Conservation (phyloP, 2,888 invertebrate genomes). For the Limnephilus marmoratus region DNA sequence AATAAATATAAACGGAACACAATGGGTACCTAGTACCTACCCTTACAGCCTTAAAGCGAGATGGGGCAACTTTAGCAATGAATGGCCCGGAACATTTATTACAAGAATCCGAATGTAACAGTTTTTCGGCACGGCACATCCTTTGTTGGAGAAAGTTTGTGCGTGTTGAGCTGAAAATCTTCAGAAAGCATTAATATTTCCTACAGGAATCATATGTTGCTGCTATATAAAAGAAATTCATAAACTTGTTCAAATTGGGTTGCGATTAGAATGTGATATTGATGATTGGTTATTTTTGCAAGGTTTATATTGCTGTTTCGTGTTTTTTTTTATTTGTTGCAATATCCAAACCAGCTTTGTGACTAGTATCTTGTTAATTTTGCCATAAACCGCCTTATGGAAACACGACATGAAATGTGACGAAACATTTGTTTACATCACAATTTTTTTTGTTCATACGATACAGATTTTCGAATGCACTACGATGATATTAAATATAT, state of each 20-base stretch:
- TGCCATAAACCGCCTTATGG: neutral
- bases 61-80: constrained; percentile 23
- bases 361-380: neutral
- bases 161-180: constrained; percentile 37
- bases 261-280: constrained; percentile 15
- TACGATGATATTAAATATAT: no score
- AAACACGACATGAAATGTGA: no score
- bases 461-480: no score
- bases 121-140: constrained; percentile 39
- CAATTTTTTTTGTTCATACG: no score
- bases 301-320: constrained; percentile 10
- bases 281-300: constrained; percentile 25
- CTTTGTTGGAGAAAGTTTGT: constrained; percentile 31
- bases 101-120: constrained; percentile 34
- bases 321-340: neutral
- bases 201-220: constrained; percentile 17
- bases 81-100: constrained; percentile 30
- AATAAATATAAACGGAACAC: neutral
- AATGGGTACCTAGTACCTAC: constrained; percentile 29
- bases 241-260: constrained; percentile 25
- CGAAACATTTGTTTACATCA: no score
- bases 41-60: constrained; percentile 10
- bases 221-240: constrained; percentile 6
- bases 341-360: neutral
- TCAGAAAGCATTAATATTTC: constrained; percentile 7